A percentile compares a stretch with the other conserved stretches of the same genome.
Conservation (phyloP, 2,888 invertebrate species). For the Meiosimyza platycephala region DNA sequence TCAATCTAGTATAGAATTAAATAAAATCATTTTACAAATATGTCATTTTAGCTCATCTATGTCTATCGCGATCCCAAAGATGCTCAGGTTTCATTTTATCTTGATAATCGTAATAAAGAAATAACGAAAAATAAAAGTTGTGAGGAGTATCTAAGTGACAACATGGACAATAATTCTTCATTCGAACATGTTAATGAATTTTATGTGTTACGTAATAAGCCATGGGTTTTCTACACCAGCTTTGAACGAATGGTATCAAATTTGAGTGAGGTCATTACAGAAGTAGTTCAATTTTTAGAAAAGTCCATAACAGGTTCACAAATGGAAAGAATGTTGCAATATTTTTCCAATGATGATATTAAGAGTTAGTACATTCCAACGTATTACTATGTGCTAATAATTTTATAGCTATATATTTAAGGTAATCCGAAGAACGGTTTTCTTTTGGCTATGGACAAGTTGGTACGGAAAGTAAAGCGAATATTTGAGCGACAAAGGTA, state of each 20-base stretch:
- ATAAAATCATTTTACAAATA: too few species aligned
- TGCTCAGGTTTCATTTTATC: conserved; percentile 81
- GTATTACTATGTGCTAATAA: too few species aligned
- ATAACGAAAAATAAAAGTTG: conserved; percentile 42
- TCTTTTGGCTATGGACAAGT: too few species aligned
- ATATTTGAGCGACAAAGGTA: background rate
- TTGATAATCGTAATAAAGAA: conserved; percentile 62
- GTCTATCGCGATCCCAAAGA: conserved; percentile 86
- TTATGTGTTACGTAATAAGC: conserved; percentile 45
- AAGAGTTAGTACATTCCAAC: conserved; percentile 37
- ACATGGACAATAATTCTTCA: conserved; percentile 29
- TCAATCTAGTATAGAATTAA: too few species aligned
- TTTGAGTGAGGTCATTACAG: conserved; percentile 44
- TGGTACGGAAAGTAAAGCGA: too few species aligned
- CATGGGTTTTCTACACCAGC: conserved; percentile 47
- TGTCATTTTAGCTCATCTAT: conserved; percentile 73
- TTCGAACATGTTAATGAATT: conserved; percentile 47
- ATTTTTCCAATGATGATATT: conserved; percentile 52
- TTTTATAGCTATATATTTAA: too few species aligned
- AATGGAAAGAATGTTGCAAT: conserved; percentile 44
- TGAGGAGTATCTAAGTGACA: conserved; percentile 43
- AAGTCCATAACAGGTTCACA: conserved; percentile 41
- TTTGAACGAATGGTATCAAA: conserved; percentile 50
- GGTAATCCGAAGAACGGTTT: too few species aligned
- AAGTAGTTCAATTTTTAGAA: conserved; percentile 45